Evolutionary conservation across 2,888 invertebrate genomes (phyloP).

Genomic region (Micropterix aruncella): DNA sequence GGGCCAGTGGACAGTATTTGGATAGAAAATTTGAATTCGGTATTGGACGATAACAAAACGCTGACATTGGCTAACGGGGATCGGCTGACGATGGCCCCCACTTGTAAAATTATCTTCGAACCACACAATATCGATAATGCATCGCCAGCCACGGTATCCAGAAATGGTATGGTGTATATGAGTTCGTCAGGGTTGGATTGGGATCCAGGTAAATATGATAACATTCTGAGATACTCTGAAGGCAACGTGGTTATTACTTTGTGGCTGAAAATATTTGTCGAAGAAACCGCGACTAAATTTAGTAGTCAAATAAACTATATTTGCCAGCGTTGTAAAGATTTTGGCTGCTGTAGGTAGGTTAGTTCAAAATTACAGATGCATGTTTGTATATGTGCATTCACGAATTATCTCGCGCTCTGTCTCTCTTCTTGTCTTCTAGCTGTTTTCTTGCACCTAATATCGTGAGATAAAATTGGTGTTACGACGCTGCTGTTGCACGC

Average conservation of each 20-base stretch:
- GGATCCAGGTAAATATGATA: slow-evolving; percentile 56
- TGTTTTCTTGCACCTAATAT: too few relatives aligned
- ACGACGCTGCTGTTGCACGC: too few relatives aligned
- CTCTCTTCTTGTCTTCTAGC: too few relatives aligned
- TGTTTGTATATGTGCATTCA: too few relatives aligned
- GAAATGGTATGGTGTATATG: slow-evolving; percentile 94
- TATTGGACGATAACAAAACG: slow-evolving; percentile 92
- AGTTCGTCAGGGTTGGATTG: slow-evolving; percentile 91
- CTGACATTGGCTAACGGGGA: slow-evolving; percentile 92
- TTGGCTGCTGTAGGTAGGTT: too few relatives aligned
- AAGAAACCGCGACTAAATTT: neutral
- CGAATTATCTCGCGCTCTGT: too few relatives aligned
- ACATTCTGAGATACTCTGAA: neutral
- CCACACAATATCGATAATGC: slow-evolving; percentile 97
- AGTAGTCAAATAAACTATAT: too few relatives aligned
- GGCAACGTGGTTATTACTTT: neutral
- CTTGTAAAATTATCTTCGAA: slow-evolving; percentile 92
- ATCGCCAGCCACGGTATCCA: slow-evolving; percentile 91
- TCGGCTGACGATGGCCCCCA: slow-evolving; percentile 84
- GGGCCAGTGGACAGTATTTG: slow-evolving; percentile 96
- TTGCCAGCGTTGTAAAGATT: too few relatives aligned
- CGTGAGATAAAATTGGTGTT: too few relatives aligned
- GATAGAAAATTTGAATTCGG: slow-evolving; percentile 97
- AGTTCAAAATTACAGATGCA: too few relatives aligned
- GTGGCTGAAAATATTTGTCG: neutral